Evolutionary conservation across 2,113 vertebrate species (phyloP).

Genomic region (Mesocricetus auratus): DNA sequence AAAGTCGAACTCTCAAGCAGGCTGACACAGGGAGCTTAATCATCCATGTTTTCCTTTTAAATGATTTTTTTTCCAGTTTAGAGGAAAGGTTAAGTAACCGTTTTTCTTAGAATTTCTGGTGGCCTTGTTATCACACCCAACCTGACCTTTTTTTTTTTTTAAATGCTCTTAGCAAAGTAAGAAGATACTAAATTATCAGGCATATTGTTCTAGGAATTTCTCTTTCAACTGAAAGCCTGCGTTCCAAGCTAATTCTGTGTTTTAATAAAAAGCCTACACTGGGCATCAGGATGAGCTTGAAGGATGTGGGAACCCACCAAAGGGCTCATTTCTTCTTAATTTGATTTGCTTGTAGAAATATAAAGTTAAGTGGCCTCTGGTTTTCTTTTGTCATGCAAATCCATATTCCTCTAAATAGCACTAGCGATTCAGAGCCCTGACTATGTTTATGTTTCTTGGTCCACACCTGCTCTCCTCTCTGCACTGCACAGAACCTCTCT

Average conservation of each 20-base stretch:
- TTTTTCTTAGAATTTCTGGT: conserved; percentile 74
- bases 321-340: neutral
- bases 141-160: conserved; percentile 36
- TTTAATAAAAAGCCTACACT: neutral
- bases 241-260: neutral
- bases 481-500: neutral
- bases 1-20: neutral
- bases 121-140: conserved; percentile 55
- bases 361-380: neutral
- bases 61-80: neutral
- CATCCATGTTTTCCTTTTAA: conserved; percentile 14
- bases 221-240: conserved; percentile 41
- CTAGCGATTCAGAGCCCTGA: neutral
- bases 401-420: neutral
- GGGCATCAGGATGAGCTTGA: neutral
- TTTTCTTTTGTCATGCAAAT: neutral
- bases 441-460: fast-evolving
- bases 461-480: neutral
- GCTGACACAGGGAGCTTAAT: neutral
- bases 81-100: conserved; percentile 49
- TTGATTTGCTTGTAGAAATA: neutral
- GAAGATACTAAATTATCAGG: conserved; percentile 69
- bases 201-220: conserved; percentile 72
- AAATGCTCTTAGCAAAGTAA: conserved; percentile 45
- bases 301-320: neutral